Percentiles rank a stretch among this genome's conserved stretches.
These are phyloP conservation scores for Drosophila navojoa DNA, from an alignment of 1,140 invertebrate genomes.

Conservation along the genomic window DNA sequence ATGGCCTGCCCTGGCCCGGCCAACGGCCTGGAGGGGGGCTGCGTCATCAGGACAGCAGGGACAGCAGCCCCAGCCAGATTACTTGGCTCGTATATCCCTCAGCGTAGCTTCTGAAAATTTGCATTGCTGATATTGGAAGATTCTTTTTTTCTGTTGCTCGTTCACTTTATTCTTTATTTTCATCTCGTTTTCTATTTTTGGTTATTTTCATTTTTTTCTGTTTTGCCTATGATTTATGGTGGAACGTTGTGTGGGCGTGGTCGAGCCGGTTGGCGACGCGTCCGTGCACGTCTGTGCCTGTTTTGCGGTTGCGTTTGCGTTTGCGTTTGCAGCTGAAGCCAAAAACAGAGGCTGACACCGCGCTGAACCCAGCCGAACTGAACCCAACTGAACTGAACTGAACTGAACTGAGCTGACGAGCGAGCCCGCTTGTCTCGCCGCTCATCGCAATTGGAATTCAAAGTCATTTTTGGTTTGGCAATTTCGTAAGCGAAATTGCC, in stretches of 20 bases:
- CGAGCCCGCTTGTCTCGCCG: not conserved
- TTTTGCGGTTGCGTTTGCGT: slow-evolving; percentile 76
- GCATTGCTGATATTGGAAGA: slow-evolving; percentile 79
- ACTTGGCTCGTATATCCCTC: slow-evolving; percentile 26
- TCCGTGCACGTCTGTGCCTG: slow-evolving; percentile 71
- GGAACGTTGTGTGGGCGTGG: slow-evolving; percentile 71
- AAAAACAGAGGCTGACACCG: slow-evolving; percentile 36
- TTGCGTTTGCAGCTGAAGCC: slow-evolving; percentile 40
- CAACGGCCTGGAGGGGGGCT: slow-evolving; percentile 40
- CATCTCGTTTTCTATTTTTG: slow-evolving; percentile 25
- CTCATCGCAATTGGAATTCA: slow-evolving; percentile 77
- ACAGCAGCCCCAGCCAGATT: slow-evolving; percentile 25
- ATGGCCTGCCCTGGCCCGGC: slow-evolving; percentile 55
- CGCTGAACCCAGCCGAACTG: slow-evolving; percentile 23
- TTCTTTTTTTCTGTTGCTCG: slow-evolving; percentile 55
- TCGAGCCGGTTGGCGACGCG: slow-evolving; percentile 23
- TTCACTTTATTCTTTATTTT: slow-evolving; percentile 58
- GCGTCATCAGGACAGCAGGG: slow-evolving; percentile 65
- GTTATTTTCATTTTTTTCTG: slow-evolving; percentile 19
- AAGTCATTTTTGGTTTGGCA: slow-evolving; percentile 81
- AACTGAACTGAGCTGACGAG: slow-evolving; percentile 24
- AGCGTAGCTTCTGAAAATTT: slow-evolving; percentile 60
- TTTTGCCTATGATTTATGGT: slow-evolving; percentile 78
- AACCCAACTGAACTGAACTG: not conserved
- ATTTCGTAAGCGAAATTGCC: slow-evolving; percentile 81